Percentiles rank a stretch among this genome's conserved stretches.
Conservation (phyloP, 2,797 vertebrate genomes). For the Furcifer pardalis region DNA sequence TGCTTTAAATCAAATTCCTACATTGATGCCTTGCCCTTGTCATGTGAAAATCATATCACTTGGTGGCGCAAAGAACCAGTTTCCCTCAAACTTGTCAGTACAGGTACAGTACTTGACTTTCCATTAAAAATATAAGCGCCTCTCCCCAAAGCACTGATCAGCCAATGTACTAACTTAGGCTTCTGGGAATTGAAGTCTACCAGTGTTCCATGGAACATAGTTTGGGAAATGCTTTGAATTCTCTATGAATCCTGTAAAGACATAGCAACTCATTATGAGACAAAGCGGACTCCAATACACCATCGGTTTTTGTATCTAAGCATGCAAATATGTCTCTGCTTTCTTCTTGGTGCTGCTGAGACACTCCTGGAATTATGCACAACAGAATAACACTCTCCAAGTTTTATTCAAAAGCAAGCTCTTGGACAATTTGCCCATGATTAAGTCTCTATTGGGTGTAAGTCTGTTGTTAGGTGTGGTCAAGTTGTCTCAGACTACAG, state of each 20-base stretch:
- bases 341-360: not conserved
- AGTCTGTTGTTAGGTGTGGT: too few species aligned
- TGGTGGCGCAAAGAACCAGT: slow-evolving; percentile 61
- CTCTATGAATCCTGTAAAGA: not conserved
- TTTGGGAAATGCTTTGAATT: too few species aligned
- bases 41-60: slow-evolving; percentile 40
- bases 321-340: not conserved
- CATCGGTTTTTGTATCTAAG: not conserved
- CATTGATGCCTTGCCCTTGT: not conserved
- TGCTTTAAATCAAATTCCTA: not conserved
- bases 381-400: too few species aligned
- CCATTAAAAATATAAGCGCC: not conserved
- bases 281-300: not conserved
- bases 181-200: too few species aligned
- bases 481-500: too few species aligned
- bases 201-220: too few species aligned
- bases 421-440: too few species aligned
- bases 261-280: not conserved
- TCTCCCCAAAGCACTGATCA: too few species aligned
- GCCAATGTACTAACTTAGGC: too few species aligned
- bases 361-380: too few species aligned
- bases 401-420: not conserved
- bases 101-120: slow-evolving; percentile 42
- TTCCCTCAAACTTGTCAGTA: slow-evolving; percentile 23
- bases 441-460: too few species aligned